Evolutionary conservation across 2,797 vertebrate genomes (phyloP).

Genomic region (Bothrops alternatus): DNA sequence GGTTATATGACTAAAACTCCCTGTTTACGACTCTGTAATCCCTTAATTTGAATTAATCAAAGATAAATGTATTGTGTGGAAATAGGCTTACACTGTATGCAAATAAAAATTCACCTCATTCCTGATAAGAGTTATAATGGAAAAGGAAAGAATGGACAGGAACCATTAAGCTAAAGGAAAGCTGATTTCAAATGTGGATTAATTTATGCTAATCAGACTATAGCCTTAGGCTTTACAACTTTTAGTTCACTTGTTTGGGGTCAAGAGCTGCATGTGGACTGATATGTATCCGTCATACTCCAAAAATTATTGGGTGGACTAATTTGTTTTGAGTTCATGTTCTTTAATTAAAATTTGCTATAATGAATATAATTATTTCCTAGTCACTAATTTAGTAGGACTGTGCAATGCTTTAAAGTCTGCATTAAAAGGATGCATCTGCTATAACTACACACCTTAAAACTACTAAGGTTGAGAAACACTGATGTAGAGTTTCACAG

Average conservation of each 20-base stretch:
- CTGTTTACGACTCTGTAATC: background rate
- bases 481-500: background rate
- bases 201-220: background rate
- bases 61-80: background rate
- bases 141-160: background rate
- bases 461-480: background rate
- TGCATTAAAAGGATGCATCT: background rate
- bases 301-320: background rate
- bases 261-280: background rate
- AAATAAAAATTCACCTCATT: background rate
- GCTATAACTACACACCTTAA: background rate
- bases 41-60: background rate
- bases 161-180: background rate
- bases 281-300: background rate
- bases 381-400: background rate
- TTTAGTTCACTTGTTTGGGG: background rate
- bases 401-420: background rate
- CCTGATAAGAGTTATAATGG: background rate
- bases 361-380: background rate
- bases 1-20: background rate
- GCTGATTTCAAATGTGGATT: background rate
- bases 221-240: background rate
- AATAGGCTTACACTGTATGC: background rate
- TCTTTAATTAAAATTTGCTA: background rate
- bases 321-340: background rate